Evolutionary conservation across 2,113 vertebrate genomes (phyloP).

Genomic region (Typhlomys cinereus): DNA sequence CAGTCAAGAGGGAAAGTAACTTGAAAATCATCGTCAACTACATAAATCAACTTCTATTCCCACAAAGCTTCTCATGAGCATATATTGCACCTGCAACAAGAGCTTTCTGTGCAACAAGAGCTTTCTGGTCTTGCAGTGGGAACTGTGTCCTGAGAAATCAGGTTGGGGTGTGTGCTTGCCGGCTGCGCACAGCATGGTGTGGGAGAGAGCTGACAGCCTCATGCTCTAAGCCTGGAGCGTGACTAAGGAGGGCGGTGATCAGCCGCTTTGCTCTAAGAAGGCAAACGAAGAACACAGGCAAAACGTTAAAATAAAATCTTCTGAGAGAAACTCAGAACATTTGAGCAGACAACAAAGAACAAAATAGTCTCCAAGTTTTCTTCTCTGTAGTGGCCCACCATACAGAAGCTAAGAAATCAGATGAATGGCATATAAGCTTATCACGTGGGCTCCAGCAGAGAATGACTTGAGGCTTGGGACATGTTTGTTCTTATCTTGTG

Average conservation of each 20-base stretch:
- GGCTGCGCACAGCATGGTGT: background rate
- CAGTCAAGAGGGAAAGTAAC: background rate
- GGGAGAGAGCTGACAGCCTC: background rate
- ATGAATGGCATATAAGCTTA: background rate
- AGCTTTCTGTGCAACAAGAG: too few species aligned
- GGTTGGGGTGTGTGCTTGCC: background rate
- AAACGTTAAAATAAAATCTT: background rate
- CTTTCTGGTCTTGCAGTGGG: background rate
- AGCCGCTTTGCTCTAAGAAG: background rate
- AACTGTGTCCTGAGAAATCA: background rate
- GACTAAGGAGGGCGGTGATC: background rate
- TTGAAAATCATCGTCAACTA: background rate
- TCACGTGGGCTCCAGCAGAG: background rate
- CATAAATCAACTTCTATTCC: background rate
- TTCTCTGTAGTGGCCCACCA: background rate
- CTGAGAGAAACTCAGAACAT: background rate
- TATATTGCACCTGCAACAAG: fast-evolving
- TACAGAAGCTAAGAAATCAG: background rate
- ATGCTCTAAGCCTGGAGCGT: background rate
- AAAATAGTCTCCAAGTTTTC: background rate
- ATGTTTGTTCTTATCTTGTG: background rate
- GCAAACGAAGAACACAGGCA: background rate
- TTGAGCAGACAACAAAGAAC: background rate
- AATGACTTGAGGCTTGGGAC: fast-evolving
- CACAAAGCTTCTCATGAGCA: background rate